phyloP scores from a whole-genome alignment of 1,140 invertebrate species.

The Gyrodactylus bullatarudis region DNA sequence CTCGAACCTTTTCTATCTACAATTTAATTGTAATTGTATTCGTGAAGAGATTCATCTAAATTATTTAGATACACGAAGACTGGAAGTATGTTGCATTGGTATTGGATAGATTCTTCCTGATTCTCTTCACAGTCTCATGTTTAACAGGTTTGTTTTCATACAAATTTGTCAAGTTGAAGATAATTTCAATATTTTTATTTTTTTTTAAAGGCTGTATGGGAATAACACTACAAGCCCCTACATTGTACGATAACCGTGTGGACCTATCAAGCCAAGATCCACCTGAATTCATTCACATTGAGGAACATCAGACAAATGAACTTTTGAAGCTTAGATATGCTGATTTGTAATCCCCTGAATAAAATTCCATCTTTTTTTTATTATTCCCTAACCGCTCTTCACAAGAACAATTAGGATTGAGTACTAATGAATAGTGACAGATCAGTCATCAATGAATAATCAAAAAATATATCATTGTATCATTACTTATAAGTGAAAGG shows the following conservation, averaged over 20 bases:
- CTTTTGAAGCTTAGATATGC: too few relatives aligned
- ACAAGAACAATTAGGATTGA: too few relatives aligned
- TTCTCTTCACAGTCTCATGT: conserved; percentile 19
- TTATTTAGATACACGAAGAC: conserved; percentile 18
- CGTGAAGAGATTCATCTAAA: too few relatives aligned
- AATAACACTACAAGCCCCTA: not conserved
- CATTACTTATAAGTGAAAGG: too few relatives aligned
- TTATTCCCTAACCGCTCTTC: not conserved
- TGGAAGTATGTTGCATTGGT: conserved; percentile 22
- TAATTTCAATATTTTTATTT: not conserved
- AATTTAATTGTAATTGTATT: too few relatives aligned
- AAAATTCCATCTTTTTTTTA: not conserved
- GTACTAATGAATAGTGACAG: too few relatives aligned
- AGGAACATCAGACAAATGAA: too few relatives aligned
- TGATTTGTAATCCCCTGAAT: not conserved
- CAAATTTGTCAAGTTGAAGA: not conserved
- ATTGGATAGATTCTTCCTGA: conserved; percentile 18
- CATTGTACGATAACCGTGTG: not conserved
- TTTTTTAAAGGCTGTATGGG: not conserved
- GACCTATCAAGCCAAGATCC: not conserved
- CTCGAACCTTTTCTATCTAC: too few relatives aligned
- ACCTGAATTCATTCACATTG: not conserved
- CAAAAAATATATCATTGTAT: too few relatives aligned
- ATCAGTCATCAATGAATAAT: too few relatives aligned
- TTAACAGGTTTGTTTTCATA: not conserved